Conservation (phyloP, 2,113 vertebrate species). For the Etheostoma cragini region DNA sequence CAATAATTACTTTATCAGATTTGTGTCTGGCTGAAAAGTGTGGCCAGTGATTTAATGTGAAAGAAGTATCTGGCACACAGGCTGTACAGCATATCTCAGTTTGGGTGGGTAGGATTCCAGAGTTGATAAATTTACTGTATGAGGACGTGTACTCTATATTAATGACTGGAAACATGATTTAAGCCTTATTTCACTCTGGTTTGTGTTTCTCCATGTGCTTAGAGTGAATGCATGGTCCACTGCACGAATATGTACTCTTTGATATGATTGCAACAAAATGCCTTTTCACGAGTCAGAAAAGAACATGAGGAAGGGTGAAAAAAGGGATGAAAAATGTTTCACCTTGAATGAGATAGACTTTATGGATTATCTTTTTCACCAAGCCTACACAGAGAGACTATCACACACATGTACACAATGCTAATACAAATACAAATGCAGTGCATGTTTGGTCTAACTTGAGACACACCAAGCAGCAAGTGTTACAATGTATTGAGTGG, state of each 20-base stretch:
- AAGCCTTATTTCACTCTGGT: neutral
- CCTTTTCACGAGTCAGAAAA: slow-evolving; percentile 32
- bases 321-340: slow-evolving; percentile 10
- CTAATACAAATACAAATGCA: no score
- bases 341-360: slow-evolving; percentile 32
- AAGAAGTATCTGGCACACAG: neutral
- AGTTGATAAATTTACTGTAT: slow-evolving; percentile 4
- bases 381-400: slow-evolving; percentile 22
- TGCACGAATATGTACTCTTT: slow-evolving; percentile 8
- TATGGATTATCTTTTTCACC: slow-evolving; percentile 58
- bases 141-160: slow-evolving; percentile 8
- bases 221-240: slow-evolving; percentile 29
- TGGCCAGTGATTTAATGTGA: neutral
- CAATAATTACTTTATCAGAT: slow-evolving; percentile 3
- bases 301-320: neutral
- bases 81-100: neutral
- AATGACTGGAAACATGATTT: neutral
- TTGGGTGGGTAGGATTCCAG: neutral
- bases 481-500: neutral
- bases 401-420: neutral
- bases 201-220: neutral
- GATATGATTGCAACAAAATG: slow-evolving; percentile 43
- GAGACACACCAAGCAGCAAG: no score
- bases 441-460: no score
- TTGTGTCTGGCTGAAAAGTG: neutral